Conservation (phyloP, 2,797 vertebrate genomes). For the Fundulus diaphanus region DNA sequence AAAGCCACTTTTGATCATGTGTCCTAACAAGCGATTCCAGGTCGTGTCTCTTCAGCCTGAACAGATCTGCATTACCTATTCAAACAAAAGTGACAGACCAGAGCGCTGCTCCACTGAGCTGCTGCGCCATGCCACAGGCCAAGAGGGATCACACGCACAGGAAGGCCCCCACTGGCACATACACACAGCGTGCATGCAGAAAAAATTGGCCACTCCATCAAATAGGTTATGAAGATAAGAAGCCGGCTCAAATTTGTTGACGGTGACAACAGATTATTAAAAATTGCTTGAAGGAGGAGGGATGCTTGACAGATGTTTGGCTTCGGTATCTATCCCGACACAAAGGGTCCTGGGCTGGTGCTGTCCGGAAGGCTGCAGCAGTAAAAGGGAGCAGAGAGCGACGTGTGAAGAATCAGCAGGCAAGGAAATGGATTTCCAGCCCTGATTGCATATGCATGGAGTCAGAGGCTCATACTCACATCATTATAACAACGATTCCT, state of each 20-base stretch:
- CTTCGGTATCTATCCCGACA: constrained; percentile 48
- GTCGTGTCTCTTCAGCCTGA: constrained; percentile 94
- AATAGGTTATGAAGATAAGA: constrained; percentile 89
- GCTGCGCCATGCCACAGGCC: constrained; percentile 84
- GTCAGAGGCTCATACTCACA: constrained; percentile 77
- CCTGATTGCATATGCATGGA: constrained; percentile 83
- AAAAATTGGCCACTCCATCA: constrained; percentile 80
- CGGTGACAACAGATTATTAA: constrained; percentile 88
- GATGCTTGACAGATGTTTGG: constrained; percentile 55
- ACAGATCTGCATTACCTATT: constrained; percentile 95
- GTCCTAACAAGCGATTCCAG: constrained; percentile 98
- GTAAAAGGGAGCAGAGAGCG: constrained; percentile 39
- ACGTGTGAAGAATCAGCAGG: constrained; percentile 64
- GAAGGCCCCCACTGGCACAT: constrained; percentile 50
- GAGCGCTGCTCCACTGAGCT: constrained; percentile 88
- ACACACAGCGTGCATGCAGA: constrained; percentile 26
- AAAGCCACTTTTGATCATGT: constrained; percentile 97
- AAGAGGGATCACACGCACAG: constrained; percentile 66
- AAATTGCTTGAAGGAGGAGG: constrained; percentile 58
- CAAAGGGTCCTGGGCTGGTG: constrained; percentile 33
- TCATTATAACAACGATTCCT: constrained; percentile 87
- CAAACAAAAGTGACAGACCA: constrained; percentile 97
- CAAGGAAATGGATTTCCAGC: constrained; percentile 70
- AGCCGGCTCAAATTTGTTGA: constrained; percentile 87
- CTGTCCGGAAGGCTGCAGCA: constrained; percentile 37